These are phyloP conservation scores for Spinus olivaceus DNA, from an alignment of 2,797 vertebrate genomes.

Conservation along the genomic window DNA sequence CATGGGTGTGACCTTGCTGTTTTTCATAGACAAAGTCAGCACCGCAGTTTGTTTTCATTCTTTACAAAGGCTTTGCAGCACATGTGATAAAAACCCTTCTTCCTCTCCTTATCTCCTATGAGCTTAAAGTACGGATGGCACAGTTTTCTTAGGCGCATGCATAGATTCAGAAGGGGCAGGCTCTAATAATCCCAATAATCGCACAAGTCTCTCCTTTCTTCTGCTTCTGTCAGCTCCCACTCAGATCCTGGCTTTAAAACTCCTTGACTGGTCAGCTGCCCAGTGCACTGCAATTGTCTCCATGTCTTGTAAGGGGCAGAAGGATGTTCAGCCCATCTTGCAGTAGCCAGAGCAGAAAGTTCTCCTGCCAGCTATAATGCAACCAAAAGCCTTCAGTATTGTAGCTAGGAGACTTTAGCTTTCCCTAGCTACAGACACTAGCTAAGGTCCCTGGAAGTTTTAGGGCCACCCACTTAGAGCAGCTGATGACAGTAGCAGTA, in stretches of 20 bases:
- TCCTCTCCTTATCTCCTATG: neutral
- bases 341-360: neutral
- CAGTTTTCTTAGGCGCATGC: neutral
- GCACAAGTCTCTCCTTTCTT: neutral
- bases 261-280: neutral
- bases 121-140: neutral
- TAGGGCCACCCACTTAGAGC: neutral
- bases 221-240: neutral
- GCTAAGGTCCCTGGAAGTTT: neutral
- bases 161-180: neutral
- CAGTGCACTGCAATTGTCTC: neutral
- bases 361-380: neutral
- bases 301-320: neutral
- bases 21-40: slow-evolving; percentile 5
- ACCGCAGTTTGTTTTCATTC: slow-evolving; percentile 13
- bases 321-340: neutral
- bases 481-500: neutral
- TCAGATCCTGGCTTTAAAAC: neutral
- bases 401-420: neutral
- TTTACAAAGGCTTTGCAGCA: neutral
- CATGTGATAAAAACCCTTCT: neutral
- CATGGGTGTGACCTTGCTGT: neutral
- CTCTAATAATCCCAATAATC: neutral
- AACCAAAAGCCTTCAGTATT: neutral
- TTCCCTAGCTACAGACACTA: neutral